Evolutionary conservation across 2,113 vertebrate species (phyloP), one percentile per base, ranked within the genome.

Genomic region (Spheniscus mendiculus): DNA sequence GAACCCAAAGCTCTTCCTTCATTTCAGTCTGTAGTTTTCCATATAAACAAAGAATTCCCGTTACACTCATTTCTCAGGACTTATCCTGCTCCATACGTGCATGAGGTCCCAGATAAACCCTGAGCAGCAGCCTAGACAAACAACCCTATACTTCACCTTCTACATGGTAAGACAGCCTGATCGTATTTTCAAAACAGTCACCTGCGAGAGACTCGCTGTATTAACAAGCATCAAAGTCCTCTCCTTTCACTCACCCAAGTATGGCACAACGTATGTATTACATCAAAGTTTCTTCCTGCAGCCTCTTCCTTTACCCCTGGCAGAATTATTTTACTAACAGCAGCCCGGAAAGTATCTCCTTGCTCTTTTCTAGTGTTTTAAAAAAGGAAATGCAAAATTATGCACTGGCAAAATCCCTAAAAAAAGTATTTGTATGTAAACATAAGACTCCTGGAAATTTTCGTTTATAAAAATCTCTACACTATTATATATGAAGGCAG

Each of bases 61-160:
- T 72, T 12, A 65, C 3, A 34, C 50, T 34, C 21, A 4, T 20
- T 70, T 84, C 79, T 45, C 32, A 59, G 52, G 38, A 36, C 1
- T 0, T 34, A 36, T 38, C n/a, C 36, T 30, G 2, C 34, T 89
- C 74, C 29, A 83, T 55, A 78, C 70, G 91, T 73, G 30, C 73
- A 86, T 38, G 22, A 90, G 56, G 74, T 56, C 23, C 14, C 36
- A 63, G n/a, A 69, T 13, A 65, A 50, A 78, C 12, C 36, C 62
- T 89, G 63, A 95, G 95, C 82, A 95, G 95, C 82, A 95, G 67
- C 50, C 38, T 22, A 45, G 58, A 69, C 55, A 94, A 97, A 84
- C 74, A 90, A 91, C n/a, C 69, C 82, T 79, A 25, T 32, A 58
- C 42, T 83, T 92, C 62, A 65, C 69, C 52, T 90, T 92, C 80